Percentiles rank a stretch among this genome's conserved stretches.
phyloP scores from a whole-genome alignment of 2,797 vertebrate species.

The Pipistrellus nathusii region DNA sequence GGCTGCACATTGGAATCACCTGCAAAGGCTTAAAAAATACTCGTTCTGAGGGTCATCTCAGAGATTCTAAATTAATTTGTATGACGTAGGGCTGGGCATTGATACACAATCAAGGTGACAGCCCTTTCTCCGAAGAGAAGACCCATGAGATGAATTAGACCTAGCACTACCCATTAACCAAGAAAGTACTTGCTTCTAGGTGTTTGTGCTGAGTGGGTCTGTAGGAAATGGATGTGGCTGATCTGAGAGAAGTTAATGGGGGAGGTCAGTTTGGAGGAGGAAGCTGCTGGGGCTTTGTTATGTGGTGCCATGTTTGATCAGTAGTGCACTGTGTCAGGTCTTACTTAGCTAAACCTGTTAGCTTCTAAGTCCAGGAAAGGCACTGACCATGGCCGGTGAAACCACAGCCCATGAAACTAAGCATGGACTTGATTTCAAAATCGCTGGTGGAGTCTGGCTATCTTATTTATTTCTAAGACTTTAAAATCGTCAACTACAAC shows the following conservation, averaged over 20 bases:
- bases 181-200: neutral
- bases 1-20: neutral
- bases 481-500: neutral
- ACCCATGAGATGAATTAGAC: neutral
- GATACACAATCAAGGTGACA: neutral
- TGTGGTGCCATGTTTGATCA: neutral
- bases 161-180: neutral
- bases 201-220: neutral
- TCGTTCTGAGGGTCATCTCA: neutral
- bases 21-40: neutral
- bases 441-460: neutral
- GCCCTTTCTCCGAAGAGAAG: neutral
- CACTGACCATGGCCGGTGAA: too few relatives aligned
- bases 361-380: neutral
- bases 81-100: neutral
- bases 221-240: neutral
- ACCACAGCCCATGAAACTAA: neutral
- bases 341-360: neutral
- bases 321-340: neutral
- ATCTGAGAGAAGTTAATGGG: neutral
- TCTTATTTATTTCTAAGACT: slow-evolving; percentile 3
- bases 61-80: neutral
- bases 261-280: neutral
- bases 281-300: neutral
- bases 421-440: neutral